Conservation (phyloP, 2,113 vertebrate genomes). For the Brachirus orientalis region DNA sequence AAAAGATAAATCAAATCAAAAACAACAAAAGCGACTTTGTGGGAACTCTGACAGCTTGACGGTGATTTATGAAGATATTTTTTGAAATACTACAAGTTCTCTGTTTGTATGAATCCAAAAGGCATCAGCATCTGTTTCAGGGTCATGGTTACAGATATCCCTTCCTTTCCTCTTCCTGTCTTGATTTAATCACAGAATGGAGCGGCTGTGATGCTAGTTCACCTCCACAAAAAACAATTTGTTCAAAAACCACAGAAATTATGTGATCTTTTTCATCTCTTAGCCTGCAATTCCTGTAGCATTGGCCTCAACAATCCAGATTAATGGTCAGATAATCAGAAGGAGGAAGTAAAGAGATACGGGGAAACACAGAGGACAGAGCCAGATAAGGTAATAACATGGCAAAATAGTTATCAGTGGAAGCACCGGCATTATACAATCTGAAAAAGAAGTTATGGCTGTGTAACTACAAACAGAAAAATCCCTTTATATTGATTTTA, state of each 20-base stretch:
- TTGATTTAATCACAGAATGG: slow-evolving; percentile 12
- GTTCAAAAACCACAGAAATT: slow-evolving; percentile 23
- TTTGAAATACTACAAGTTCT: slow-evolving; percentile 23
- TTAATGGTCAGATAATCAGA: slow-evolving; percentile 17
- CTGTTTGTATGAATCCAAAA: slow-evolving; percentile 4
- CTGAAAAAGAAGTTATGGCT: background rate
- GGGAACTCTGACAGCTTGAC: background rate
- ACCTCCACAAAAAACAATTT: slow-evolving; percentile 19
- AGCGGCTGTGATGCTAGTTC: slow-evolving; percentile 15
- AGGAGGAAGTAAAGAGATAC: slow-evolving; percentile 38
- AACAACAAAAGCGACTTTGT: slow-evolving; percentile 9
- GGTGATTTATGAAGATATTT: slow-evolving; percentile 2
- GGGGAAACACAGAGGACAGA: slow-evolving; percentile 19
- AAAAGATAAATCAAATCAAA: background rate
- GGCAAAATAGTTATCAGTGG: slow-evolving; percentile 19
- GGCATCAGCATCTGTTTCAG: slow-evolving; percentile 19
- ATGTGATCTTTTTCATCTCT: slow-evolving; percentile 12
- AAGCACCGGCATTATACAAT: background rate
- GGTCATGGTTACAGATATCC: background rate
- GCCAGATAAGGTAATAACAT: slow-evolving; percentile 18
- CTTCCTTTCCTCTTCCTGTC: background rate
- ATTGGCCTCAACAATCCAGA: slow-evolving; percentile 1
- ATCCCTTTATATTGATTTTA: background rate
- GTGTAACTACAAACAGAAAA: background rate
- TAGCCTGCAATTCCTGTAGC: slow-evolving; percentile 15